These are phyloP conservation scores for Manis javanica DNA, from an alignment of 2,797 vertebrate genomes.

Conservation along the genomic window DNA sequence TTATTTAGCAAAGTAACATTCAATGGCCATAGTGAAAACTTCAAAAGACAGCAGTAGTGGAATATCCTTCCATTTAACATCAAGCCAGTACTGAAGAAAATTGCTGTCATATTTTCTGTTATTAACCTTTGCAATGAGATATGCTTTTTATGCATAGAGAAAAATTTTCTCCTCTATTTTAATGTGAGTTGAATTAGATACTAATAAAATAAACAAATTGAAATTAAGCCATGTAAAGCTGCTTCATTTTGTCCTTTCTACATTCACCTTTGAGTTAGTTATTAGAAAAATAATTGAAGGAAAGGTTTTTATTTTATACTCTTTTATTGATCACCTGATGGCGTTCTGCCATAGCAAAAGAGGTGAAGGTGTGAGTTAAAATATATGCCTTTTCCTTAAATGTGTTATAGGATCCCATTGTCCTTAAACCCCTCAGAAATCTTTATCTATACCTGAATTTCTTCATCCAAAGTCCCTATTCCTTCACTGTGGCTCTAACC, in stretches of 20 bases:
- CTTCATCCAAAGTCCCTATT: neutral
- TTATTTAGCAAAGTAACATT: slow-evolving; percentile 39
- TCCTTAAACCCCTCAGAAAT: neutral
- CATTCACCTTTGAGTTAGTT: neutral
- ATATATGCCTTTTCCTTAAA: neutral
- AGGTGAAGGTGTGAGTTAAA: neutral
- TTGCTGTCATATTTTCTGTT: slow-evolving; percentile 11
- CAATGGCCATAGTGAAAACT: neutral
- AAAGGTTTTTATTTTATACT: neutral
- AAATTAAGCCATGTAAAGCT: neutral
- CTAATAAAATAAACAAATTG: slow-evolving; percentile 6
- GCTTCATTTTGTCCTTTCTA: neutral
- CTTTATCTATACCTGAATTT: neutral
- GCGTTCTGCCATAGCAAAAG: neutral
- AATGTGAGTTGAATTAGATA: slow-evolving; percentile 22
- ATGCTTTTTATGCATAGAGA: neutral
- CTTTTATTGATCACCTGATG: neutral
- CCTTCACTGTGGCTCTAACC: neutral
- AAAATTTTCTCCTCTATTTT: slow-evolving; percentile 20
- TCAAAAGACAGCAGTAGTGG: neutral
- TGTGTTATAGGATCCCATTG: neutral
- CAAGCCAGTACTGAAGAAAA: slow-evolving; percentile 18
- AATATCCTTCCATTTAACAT: neutral
- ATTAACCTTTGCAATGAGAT: slow-evolving; percentile 49
- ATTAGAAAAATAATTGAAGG: neutral